Base-by-base conservation (phyloP, 2,888 invertebrate genomes). In the Pandemis cinnamomeana region DNA sequence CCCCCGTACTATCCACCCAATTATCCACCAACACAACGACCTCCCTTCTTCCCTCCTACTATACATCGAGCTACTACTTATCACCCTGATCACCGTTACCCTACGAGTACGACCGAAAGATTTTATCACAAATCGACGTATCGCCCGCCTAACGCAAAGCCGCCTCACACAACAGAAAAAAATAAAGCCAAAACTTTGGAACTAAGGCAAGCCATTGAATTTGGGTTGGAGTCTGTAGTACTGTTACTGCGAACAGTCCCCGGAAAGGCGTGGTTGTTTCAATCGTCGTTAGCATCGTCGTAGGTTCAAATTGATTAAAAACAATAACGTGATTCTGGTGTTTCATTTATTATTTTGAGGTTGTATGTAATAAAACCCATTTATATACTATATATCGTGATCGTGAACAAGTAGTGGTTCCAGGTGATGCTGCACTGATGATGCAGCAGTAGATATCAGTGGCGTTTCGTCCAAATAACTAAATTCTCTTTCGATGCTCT, bases 241-340 rank as follows among this genome's bases (percentile, higher is more conserved):
- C 13, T 42, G 13, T 15, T 61, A n/a, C 61, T 61, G n/a, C 61
- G 42, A 42, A 61, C 61, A 61, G 61, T 41, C 0, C 61, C 61
- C 13, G 61, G 61, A 15, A 61, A 61, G 36, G 7, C 36, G 4
- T 61, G 61, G 61, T n/a, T 61, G 13, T 61, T 61, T n/a, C 61
- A 61, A 42, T 61, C 61, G 13, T 61, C 61, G 1, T 0, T 61
- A n/a, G 20, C 61, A 15, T n/a, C 61, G 5, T 36, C 61, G 13
- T 61, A 42, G 20, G 61, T 42, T 1, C 4, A 42, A 41, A 27
- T 27, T 27, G 1, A 41, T 41, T 61, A 20, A 58, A 53, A 53
- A 58, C 20, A n/a, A 8, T 20, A 2, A 8, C 7, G 20, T 55
- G 5, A 20, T 0, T 20, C 2, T 27, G 27, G 27, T 58, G 58